phyloP scores from a whole-genome alignment of 2,797 vertebrate genomes.

The Poecilia velifera region DNA sequence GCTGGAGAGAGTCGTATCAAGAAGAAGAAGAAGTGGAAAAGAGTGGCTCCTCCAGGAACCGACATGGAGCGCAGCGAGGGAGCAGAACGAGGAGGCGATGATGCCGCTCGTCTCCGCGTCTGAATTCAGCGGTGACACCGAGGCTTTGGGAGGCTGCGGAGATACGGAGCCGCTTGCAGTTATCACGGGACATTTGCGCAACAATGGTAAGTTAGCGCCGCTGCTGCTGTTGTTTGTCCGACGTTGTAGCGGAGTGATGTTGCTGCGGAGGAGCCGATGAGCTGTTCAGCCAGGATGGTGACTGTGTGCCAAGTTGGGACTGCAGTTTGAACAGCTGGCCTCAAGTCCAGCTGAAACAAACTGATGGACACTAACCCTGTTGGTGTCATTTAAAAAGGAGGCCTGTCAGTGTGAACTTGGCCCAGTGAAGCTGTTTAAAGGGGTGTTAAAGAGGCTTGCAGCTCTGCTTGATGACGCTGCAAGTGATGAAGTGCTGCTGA shows the following conservation, averaged over 20 bases:
- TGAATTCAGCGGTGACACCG: constrained; percentile 24
- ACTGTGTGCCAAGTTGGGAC: constrained; percentile 60
- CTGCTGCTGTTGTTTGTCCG: neutral
- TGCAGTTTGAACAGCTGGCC: constrained; percentile 66
- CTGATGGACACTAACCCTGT: neutral
- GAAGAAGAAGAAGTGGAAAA: constrained; percentile 24
- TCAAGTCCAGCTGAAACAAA: neutral
- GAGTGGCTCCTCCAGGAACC: constrained; percentile 35
- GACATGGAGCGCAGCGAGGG: constrained; percentile 35
- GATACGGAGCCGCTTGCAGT: constrained; percentile 17
- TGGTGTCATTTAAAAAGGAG: neutral
- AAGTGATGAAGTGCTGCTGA: constrained; percentile 3
- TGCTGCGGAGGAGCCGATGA: neutral
- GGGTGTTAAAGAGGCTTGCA: constrained; percentile 12
- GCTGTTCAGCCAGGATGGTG: constrained; percentile 8
- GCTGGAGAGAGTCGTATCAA: neutral
- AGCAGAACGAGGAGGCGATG: constrained; percentile 2
- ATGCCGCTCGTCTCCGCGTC: neutral
- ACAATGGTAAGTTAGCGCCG: constrained; percentile 64
- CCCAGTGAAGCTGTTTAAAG: constrained; percentile 12
- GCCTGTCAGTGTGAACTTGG: constrained; percentile 29
- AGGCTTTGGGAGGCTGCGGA: constrained; percentile 12
- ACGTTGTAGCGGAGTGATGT: neutral
- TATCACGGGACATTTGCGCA: constrained; percentile 37
- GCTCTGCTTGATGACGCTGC: constrained; percentile 8